Conservation (phyloP, 1,140 invertebrate genomes). For the Lordiphosa mommai region DNA sequence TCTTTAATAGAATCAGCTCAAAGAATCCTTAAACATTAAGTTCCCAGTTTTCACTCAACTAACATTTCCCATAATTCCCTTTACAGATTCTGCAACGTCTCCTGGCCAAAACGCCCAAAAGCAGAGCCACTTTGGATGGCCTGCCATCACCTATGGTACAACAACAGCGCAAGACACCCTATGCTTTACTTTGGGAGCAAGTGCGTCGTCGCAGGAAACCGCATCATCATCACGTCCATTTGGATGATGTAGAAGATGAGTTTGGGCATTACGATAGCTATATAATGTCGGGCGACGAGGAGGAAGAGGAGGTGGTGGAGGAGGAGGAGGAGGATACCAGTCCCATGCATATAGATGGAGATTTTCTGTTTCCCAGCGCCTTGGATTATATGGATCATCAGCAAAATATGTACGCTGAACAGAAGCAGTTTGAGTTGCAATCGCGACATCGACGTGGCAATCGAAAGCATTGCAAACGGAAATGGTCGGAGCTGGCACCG, state of each 20-base stretch:
- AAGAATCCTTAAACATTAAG: too few species aligned
- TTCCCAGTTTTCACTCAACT: too few species aligned
- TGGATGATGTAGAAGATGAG: constrained; percentile 63
- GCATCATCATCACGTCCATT: constrained; percentile 41
- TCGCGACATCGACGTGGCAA: constrained; percentile 46
- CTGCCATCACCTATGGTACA: constrained; percentile 21
- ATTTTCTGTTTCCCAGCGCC: constrained; percentile 57
- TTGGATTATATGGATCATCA: constrained; percentile 59
- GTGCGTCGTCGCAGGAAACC: constrained; percentile 46
- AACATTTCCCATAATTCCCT: too few species aligned
- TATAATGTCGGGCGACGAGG: constrained; percentile 60
- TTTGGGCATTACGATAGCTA: constrained; percentile 60
- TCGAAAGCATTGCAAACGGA: constrained; percentile 69
- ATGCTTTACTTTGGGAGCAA: constrained; percentile 55
- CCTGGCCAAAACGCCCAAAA: constrained; percentile 69
- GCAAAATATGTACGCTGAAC: constrained; percentile 44
- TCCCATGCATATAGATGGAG: constrained; percentile 47
- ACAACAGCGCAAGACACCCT: constrained; percentile 49
- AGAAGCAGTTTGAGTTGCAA: constrained; percentile 63
- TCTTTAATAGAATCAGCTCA: too few species aligned
- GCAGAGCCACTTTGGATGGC: constrained; percentile 24
- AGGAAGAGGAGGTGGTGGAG: constrained; percentile 46
- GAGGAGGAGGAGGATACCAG: constrained; percentile 33
- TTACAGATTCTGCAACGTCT: constrained; percentile 75
- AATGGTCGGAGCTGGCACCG: constrained; percentile 55